Percentiles rank a stretch among this genome's conserved stretches.
These are phyloP conservation scores for Pongo pygmaeus DNA, from an alignment of 2,113 vertebrate genomes.

Conservation along the genomic window DNA sequence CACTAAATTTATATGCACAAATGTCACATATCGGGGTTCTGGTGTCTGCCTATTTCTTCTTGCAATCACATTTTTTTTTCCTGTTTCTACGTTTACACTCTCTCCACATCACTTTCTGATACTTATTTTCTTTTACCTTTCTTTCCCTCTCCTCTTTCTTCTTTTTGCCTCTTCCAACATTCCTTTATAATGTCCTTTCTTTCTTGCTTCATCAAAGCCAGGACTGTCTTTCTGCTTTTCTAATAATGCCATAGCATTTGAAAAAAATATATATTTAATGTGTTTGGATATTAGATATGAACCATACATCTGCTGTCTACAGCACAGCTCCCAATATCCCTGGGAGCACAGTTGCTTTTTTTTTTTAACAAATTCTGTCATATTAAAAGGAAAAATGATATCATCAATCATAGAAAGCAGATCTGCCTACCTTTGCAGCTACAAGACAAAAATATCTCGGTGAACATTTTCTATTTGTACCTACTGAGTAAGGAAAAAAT, in stretches of 20 bases:
- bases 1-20: not conserved
- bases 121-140: not conserved
- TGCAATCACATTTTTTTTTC: not conserved
- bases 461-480: constrained; percentile 47
- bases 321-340: not conserved
- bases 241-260: not conserved
- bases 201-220: not conserved
- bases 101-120: not conserved
- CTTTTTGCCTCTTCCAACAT: not conserved
- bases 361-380: constrained; percentile 53
- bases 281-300: not conserved
- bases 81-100: not conserved
- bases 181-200: not conserved
- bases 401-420: constrained; percentile 55
- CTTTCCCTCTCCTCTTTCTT: not conserved
- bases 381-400: constrained; percentile 53
- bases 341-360: not conserved
- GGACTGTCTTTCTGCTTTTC: not conserved
- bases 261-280: not conserved
- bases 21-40: not conserved
- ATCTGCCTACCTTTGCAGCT: constrained; percentile 59
- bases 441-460: constrained; percentile 27
- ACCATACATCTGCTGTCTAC: not conserved
- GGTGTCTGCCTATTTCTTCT: not conserved
- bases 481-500: not conserved